Percentiles rank a stretch among this genome's conserved stretches.
Evolutionary conservation across 2,797 vertebrate genomes (phyloP).

Genomic region (Gymnoscopelus braueri): DNA sequence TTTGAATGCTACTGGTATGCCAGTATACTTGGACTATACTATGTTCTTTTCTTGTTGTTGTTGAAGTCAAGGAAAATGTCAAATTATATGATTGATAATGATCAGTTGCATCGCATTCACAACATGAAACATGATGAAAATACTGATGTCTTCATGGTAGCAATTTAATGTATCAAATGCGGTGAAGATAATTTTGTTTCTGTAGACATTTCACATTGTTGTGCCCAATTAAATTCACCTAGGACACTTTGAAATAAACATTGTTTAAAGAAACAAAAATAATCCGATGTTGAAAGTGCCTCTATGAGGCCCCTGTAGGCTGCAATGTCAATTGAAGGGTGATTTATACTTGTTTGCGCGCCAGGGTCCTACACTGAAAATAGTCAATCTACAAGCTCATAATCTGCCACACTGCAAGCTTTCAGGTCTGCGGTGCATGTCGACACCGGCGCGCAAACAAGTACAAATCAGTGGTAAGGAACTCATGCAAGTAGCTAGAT

Average conservation of each 20-base stretch:
- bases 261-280: constrained; percentile 55
- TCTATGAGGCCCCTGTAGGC: constrained; percentile 79
- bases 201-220: constrained; percentile 45
- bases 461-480: constrained; percentile 37
- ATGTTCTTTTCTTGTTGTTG: constrained; percentile 36
- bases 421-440: too few relatives aligned
- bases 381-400: too few relatives aligned
- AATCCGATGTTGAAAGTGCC: constrained; percentile 73
- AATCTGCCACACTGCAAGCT: neutral
- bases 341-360: too few relatives aligned
- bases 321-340: constrained; percentile 62
- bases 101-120: constrained; percentile 30
- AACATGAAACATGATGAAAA: constrained; percentile 37
- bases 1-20: constrained; percentile 26
- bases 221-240: constrained; percentile 54
- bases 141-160: constrained; percentile 48
- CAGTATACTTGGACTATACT: constrained; percentile 13
- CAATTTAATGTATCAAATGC: constrained; percentile 52
- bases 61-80: constrained; percentile 28
- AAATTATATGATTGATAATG: constrained; percentile 27
- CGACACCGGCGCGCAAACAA: too few relatives aligned
- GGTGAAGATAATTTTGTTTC: constrained; percentile 40
- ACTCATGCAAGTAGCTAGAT: constrained; percentile 76
- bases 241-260: constrained; percentile 59
- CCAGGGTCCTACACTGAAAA: too few relatives aligned